Percentiles rank a stretch among this genome's conserved stretches.
These are phyloP conservation scores for Bhutanitis thaidina DNA, from an alignment of 2,888 invertebrate genomes.

Conservation along the genomic window DNA sequence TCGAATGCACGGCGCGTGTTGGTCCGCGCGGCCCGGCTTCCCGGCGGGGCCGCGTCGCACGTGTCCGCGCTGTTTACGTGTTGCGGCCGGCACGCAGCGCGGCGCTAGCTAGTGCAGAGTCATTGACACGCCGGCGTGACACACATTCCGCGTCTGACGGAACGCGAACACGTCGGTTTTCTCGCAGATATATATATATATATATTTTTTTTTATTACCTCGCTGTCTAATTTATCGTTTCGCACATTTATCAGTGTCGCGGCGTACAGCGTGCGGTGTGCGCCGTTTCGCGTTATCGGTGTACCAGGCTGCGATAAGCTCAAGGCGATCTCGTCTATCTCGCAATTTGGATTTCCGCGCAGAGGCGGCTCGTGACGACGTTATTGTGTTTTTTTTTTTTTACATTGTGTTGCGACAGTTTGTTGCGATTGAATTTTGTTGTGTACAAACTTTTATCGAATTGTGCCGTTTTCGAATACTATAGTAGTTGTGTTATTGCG, in stretches of 20 bases:
- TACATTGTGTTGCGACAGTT: not conserved
- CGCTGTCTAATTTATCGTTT: constrained; percentile 44
- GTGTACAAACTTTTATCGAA: not conserved
- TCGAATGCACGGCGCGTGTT: constrained; percentile 15
- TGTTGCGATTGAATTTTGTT: not conserved
- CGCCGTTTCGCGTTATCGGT: constrained; percentile 30
- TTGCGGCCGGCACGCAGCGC: constrained; percentile 32
- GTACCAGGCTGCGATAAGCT: constrained; percentile 20
- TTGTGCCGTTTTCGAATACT: no score
- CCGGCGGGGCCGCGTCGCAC: constrained; percentile 1
- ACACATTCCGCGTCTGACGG: constrained; percentile 73
- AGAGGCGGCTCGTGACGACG: constrained; percentile 1
- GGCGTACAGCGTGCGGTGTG: constrained; percentile 27
- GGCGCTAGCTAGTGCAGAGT: constrained; percentile 63
- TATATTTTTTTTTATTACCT: constrained; percentile 35
- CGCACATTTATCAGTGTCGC: constrained; percentile 27
- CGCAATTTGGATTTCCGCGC: constrained; percentile 9
- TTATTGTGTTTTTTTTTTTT: constrained; percentile 5
- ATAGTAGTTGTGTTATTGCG: no score
- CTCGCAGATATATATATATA: no score
- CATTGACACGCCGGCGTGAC: constrained; percentile 76
- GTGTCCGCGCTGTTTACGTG: constrained; percentile 25
- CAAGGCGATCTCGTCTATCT: constrained; percentile 2
- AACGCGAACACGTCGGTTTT: constrained; percentile 56
- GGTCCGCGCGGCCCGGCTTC: not conserved